Evolutionary conservation across 2,888 invertebrate genomes (phyloP), one percentile per base, ranked within the genome.

Genomic region (Poecilus cupreus): DNA sequence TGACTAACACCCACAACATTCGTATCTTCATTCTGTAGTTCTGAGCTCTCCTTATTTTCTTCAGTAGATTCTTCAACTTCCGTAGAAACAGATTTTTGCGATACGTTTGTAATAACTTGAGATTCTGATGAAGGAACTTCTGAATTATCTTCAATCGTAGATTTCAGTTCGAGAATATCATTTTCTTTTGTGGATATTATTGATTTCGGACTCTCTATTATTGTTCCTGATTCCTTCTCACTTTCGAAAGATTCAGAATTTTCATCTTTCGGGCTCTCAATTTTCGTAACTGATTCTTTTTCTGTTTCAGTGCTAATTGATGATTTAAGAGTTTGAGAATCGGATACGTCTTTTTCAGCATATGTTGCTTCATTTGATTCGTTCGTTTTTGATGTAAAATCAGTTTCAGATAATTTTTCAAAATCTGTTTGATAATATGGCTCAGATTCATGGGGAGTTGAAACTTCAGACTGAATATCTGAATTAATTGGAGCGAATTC

Each of bases 1-100:
- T 72, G 68, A 81, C 46, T 75, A n/a, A 80, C 49, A 3, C 80
- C 43, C 11, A 77, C 11, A 39, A 60, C 16, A 77, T 43, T 51
- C 11, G 8, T 22, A 20, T 77, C 77, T 24, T 78, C 74, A 39
- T 81, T 76, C 24, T 82, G 70, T 24, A 57, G 32, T 43, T 43
- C 43, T 8, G 26, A 60, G 18, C 2, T 54, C 16, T 76, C 75
- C 20, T 32, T 70, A 20, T 39, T 39, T 6, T 4, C 16, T 18
- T 49, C 46, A 24, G 16, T 20, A 46, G 72, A 72, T 13, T 74
- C 51, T 24, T 74, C 51, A n/a, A 0, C 60, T 18, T 46, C 46
- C 3, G 51, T 51, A 11, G 43, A 24, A 22, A 37, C 13, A 64
- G 37, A 37, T 68, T 68, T 60, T 22, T 60, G 20, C 5, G 64